Base-by-base conservation (phyloP, 2,797 vertebrate genomes). In the Microcaecilia unicolor region DNA sequence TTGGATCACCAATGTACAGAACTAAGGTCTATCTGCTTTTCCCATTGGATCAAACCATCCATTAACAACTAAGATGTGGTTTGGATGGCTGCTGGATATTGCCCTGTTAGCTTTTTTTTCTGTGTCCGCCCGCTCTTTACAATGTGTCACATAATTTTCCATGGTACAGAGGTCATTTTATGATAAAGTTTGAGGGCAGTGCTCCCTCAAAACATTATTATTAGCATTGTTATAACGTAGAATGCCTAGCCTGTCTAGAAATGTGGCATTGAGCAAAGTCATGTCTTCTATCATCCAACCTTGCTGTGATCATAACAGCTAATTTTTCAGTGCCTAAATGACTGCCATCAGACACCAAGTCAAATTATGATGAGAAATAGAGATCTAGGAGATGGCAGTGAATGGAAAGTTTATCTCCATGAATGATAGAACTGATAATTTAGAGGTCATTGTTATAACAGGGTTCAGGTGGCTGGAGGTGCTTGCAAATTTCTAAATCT, bases 391-490 rank as follows among this genome's bases (percentile, higher is more conserved):
- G 7, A 59, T 48, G 48, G 14, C 25, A 60, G 15, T 45, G 55
- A 55, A 27, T 38, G 32, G 40, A 61, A 74, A 64, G 67, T 48
- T 14, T 50, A 23, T 53, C 37, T 63, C 15, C 23, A 2, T 48
- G 35, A 72, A 53, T 52, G 38, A 28, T 31, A 44, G 28, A 45
- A 40, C 36, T 39, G 55, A 45, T 56, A 58, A 42, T 38, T 51
- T 44, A 48, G 21, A 55, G 15, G 39, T 49, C 37, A 43, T 33
- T 62, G 14, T 56, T 57, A 14, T 39, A 28, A 44, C 18, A 39
- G 56, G 13, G 9, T 13, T 49, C 35, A 28, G 0, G 0, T 58
- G 56, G 43, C 32, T 41, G n/a, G 1, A 34, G 27, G 20, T 52
- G 53, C 42, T 31, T 62, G 19, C 12, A 30, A 48, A 27, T 17